Base-by-base conservation (phyloP, 1,140 invertebrate species). In the Drosophila quadrilineata region DNA sequence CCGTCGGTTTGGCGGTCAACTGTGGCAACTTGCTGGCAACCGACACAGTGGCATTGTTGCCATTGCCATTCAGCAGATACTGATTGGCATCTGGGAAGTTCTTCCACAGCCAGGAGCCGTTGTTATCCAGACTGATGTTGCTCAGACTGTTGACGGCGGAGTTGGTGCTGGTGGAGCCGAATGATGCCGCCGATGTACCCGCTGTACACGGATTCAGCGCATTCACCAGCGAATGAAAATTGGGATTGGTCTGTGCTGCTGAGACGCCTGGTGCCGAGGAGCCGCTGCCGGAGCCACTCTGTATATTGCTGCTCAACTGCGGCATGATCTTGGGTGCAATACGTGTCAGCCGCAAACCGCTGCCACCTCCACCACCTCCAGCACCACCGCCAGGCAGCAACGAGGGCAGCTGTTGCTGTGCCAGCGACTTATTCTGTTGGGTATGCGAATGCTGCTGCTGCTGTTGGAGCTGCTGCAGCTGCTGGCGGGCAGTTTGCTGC, bases 21-120 rank as follows among this genome's bases (percentile, higher is more conserved):
- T 87, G 87, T 4, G 84, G 84, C 38, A 86, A 21, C 45, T 89
- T 87, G 40, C 38, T 58, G 43, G 48, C 54, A 3, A 53, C 22
- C 0, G 12, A 60, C 0, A 14, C 33, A 1, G 28, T 12, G 1
- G n/a, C 45, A 2, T 29, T 54, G 3, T 57, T 50, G 2, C 59
- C 64, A 4, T 63, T 79, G 1, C 87, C 87, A 14, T 88, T 88
- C 3, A 77, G 12, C 28, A 89, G 41, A 46, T 82, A 75, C 35
- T 89, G 79, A 54, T 72, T 82, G 17, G 84, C 31, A 41, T 89
- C 87, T 14, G 86, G 86, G 21, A 87, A 88, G 45, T 88, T 88
- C 33, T 87, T 89, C 87, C 87, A 89, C 33, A 89, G 66, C 87
- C 87, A 89, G 4, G 71, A 74, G 41, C 31, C 85, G 35, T 69